Evolutionary conservation across 2,888 invertebrate species (phyloP), one percentile per base, ranked within the genome.

Genomic region (Odontocerum albicorne): DNA sequence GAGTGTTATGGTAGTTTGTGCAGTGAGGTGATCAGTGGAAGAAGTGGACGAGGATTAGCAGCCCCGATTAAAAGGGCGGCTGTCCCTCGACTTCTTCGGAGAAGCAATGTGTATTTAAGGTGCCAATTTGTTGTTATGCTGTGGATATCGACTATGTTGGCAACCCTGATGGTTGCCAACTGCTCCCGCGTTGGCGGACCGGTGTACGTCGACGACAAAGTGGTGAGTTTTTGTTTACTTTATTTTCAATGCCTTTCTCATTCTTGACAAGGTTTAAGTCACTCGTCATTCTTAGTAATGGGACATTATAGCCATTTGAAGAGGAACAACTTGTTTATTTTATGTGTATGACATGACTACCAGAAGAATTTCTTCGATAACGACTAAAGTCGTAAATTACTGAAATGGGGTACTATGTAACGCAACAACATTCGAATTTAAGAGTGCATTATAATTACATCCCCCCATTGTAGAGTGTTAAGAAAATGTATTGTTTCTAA

Each of bases 151-250:
- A 13, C 32, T 16, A 17, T 49, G 4, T 17, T 40, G 40, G 16
- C 39, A 15, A 12, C 19, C 49, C 32, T 49, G 27, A 39, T 4
- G 21, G 49, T 31, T 20, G 40, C 32, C 13, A 10, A 10, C 20
- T 49, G 40, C 13, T 39, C 49, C 13, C 17, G 32, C 13, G 17
- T 8, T 32, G 39, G 49, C 12, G 4, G 10, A 7, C 31, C 32
- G 15, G 27, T 13, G 17, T 49, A 40, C 16, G 40, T 49, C 13
- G 49, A 49, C 20, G 49, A 49, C 20, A 31, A 39, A 40, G 49
- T 49, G 49, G 49, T 49, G 15, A 49, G 49, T 49, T 15, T 12
- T 22, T 27, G 27, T 27, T 27, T 27, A 27, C 8, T 27, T 27
- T 27, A 27, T 27, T 10, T n/a, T n/a, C n/a, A n/a, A n/a, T n/a